Evolutionary conservation across 2,888 invertebrate genomes (phyloP), one percentile per base, ranked within the genome.

Genomic region (Callosobruchus maculatus): DNA sequence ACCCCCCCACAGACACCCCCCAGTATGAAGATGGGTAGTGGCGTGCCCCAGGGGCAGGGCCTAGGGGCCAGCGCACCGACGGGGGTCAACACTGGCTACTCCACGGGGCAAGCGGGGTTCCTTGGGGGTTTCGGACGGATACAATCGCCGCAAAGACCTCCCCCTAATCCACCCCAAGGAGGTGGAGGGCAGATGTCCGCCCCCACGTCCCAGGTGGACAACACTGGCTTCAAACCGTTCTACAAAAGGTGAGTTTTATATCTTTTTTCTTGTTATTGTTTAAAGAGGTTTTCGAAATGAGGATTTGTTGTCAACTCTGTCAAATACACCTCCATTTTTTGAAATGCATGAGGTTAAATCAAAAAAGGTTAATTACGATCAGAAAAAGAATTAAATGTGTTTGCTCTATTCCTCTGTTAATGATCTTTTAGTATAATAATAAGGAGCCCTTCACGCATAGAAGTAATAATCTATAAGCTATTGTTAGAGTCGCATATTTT

Each of bases 1-100:
- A 97, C 97, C 78, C 97, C 96, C 81, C 96, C 96, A 66, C 96
- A 97, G 88, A 97, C 97, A 80, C 97, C 97, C 80, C 97, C 97
- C 86, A 96, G 94, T 89, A 95, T 96, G 95, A 96, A 96, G 88
- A 91, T 95, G 84, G 93, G 94, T 84, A 94, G 93, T 87, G 93
- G 93, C 5, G 49, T 49, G 49, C 49, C 49, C 49, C 49, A 49
- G 49, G 49, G 49, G 49, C 49, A 49, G 81, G 92, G 92, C 86
- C 75, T 77, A 49, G 68, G 22, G 70, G 22, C 5, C 18, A 70
- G 2, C 26, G 9, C 9, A 21, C 88, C 84, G 88, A 89, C 81
- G 88, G 90, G 84, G 88, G 90, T 84, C 88, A 91, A 86, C 87
- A 89, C 81, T 86, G 90, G 84, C 87, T 91, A 83, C 88, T 86